phyloP scores from a whole-genome alignment of 2,113 vertebrate genomes.

The Benitochromis conjunctus region DNA sequence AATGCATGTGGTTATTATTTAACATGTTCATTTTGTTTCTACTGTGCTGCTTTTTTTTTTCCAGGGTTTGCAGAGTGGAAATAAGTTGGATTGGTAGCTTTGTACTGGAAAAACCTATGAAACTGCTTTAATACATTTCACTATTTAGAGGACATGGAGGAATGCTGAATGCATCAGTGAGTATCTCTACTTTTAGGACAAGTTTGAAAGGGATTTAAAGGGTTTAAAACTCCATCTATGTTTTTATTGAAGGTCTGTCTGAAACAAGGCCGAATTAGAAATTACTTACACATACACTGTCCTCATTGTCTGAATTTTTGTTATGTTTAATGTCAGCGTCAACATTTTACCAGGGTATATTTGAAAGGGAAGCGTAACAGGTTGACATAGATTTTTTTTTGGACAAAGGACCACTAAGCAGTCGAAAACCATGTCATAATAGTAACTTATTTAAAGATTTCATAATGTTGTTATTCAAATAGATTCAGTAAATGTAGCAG shows the following conservation, averaged over 20 bases:
- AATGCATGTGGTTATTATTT: neutral
- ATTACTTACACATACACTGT: neutral
- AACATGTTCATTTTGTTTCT: neutral
- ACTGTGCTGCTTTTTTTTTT: conserved; percentile 12
- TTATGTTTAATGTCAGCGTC: neutral
- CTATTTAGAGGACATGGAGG: conserved; percentile 11
- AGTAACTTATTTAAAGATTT: neutral
- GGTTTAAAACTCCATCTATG: neutral
- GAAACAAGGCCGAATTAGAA: neutral
- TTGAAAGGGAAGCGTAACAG: neutral
- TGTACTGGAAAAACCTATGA: conserved; percentile 92
- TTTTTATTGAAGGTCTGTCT: neutral
- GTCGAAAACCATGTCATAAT: neutral
- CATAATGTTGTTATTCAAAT: neutral
- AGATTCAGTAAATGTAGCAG: neutral
- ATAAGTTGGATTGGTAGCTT: conserved; percentile 63
- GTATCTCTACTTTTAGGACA: conserved; percentile 29
- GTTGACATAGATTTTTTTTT: neutral
- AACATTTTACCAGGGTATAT: neutral
- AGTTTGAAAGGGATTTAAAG: neutral
- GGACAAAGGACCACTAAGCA: neutral
- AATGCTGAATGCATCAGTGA: conserved; percentile 84
- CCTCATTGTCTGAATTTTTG: neutral
- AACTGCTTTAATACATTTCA: conserved; percentile 75
- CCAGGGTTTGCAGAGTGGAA: conserved; percentile 53